Evolutionary conservation across 1,140 invertebrate genomes (phyloP), one percentile per base, ranked within the genome.

Genomic region (Drosophila takahashii): DNA sequence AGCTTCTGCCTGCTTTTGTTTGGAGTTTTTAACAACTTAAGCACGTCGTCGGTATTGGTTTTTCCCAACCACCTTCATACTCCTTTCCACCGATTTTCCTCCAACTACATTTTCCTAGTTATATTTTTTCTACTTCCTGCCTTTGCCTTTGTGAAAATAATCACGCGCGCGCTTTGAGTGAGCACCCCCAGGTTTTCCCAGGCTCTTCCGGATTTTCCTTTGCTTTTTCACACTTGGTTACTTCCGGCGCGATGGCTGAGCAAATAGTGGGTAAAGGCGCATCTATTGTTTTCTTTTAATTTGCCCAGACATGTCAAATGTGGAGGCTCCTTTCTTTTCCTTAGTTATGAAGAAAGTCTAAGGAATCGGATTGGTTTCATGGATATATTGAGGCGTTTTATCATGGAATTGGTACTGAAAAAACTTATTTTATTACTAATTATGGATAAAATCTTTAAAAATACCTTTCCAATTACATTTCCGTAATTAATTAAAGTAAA

Each of bases 1-100:
- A 32, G 41, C 44, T 53, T 61, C 65, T 52, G 60, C 66, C 66
- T 51, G 15, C 48, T 69, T 87, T 89, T 89, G 83, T 89, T 89
- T 87, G 84, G 59, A 75, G 70, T 87, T 89, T 87, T 87, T 87
- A 87, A 87, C 84, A 87, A 87, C 84, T 87, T 87, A 84, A 87
- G 84, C 84, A 87, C 84, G 84, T 89, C 84, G 79, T 87, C 72
- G 65, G 81, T 87, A 87, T 87, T 87, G 84, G 84, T 89, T 87
- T 87, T 87, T 77, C 51, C 51, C 66, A 73, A 75, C 79, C 84
- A 62, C 61, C 41, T n/a, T 0, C 77, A 76, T 77, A 74, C 71
- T 47, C 66, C 36, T 44, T 37, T 48, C 47, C 22, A 11, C 15
- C 60, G 36, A 56, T 66, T 76, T 75, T 74, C 41, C 32, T 32